Conservation (phyloP, 1,140 invertebrate genomes). For the Cyrtorhinus lividipennis region DNA sequence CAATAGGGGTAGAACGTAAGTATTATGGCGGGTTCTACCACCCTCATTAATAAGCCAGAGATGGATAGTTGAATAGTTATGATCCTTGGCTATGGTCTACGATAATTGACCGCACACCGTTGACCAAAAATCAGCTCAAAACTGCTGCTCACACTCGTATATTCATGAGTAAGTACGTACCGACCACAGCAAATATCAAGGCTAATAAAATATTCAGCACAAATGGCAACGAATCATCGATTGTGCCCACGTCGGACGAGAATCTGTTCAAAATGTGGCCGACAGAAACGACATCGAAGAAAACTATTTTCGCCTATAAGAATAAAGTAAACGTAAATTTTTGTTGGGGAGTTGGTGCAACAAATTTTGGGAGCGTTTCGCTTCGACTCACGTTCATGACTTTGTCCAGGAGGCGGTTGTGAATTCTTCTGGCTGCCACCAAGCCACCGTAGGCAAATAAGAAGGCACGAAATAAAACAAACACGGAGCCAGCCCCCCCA, state of each 20-base stretch:
- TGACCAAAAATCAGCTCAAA: too few relatives aligned
- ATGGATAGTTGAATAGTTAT: too few relatives aligned
- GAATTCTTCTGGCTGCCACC: constrained; percentile 67
- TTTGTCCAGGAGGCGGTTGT: constrained; percentile 54
- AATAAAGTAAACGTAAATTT: constrained; percentile 28
- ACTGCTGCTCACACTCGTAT: too few relatives aligned
- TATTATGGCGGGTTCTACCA: too few relatives aligned
- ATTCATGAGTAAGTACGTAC: too few relatives aligned
- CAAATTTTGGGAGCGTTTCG: too few relatives aligned
- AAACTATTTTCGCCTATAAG: constrained; percentile 62
- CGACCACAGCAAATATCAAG: constrained; percentile 63
- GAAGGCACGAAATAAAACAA: constrained; percentile 81
- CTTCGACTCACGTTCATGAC: constrained; percentile 16
- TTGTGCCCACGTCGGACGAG: constrained; percentile 82
- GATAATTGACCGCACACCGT: too few relatives aligned
- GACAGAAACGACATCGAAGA: constrained; percentile 82
- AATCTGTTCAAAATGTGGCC: constrained; percentile 91
- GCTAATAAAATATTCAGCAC: constrained; percentile 89
- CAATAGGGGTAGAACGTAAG: constrained; percentile 23
- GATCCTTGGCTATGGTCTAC: too few relatives aligned
- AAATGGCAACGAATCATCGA: constrained; percentile 91
- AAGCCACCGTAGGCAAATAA: constrained; percentile 92
- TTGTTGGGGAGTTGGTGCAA: too few relatives aligned
- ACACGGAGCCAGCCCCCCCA: constrained; percentile 64
- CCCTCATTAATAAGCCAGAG: too few relatives aligned